Evolutionary conservation across 2,797 vertebrate species (phyloP), one percentile per base, ranked within the genome.

Genomic region (Darevskia mixta): DNA sequence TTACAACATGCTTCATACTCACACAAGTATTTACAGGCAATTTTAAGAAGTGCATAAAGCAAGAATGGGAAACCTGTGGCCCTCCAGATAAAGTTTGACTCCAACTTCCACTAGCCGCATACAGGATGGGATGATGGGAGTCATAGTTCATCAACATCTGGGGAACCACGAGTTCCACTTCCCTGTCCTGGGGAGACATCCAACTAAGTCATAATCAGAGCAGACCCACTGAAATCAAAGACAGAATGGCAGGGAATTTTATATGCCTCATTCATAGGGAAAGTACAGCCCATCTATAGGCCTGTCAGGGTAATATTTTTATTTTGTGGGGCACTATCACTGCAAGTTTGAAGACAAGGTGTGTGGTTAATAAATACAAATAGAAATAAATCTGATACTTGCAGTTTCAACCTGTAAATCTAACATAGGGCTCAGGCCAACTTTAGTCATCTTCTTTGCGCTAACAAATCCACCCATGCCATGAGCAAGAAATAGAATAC

Each of bases 401-500:
- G 76, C 87, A 86, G 85, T 75, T 76, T 79, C 69, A 67, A n/a
- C 41, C 29, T 83, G 83, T 86, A 86, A 94, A 90, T 81, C 25
- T 67, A 89, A 82, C 91, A 79, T 79, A 73, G 86, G 82, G 94
- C 94, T 91, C 88, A 88, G 90, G 93, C 92, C 92, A 96, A 92
- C 90, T 94, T 96, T 85, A 95, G 88, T 95, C 93, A 91, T 94
- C 91, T 89, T 94, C 88, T 90, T 90, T 91, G 90, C 85, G 86
- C 72, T 85, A 94, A 92, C 88, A 94, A 92, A 89, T 90, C 90
- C 90, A 95, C 93, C 91, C 91, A 91, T 67, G 94, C 84, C 91
- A 94, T 85, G 87, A 95, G 95, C 90, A 91, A 95, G 82, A 93
- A 90, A 95, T n/a, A 79, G 93, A 93, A 89, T 82, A 91, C 79